These are phyloP conservation scores for Incurvaria masculella DNA, from an alignment of 2,888 invertebrate species.

Conservation along the genomic window DNA sequence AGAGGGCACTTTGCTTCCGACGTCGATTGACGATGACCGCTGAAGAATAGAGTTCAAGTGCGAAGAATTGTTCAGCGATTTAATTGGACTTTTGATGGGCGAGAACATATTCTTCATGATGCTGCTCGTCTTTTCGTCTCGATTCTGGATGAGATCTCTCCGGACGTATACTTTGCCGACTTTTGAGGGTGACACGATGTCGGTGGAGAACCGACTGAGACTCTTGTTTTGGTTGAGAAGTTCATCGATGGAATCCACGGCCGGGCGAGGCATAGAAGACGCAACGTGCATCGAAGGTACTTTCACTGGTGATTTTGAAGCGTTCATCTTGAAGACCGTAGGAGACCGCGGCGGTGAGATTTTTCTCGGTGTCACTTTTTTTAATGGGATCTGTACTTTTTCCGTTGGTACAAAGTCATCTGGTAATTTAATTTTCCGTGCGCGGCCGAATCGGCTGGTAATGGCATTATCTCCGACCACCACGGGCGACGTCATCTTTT, in stretches of 20 bases:
- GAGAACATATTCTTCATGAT: constrained; percentile 42
- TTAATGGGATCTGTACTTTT: constrained; percentile 29
- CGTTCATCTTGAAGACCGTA: constrained; percentile 37
- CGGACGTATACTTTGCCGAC: constrained; percentile 38
- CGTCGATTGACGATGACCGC: constrained; percentile 25
- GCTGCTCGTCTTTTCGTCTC: constrained; percentile 32
- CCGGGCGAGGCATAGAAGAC: constrained; percentile 27
- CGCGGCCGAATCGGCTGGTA: constrained; percentile 60
- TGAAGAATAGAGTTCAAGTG: constrained; percentile 29
- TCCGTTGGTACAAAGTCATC: constrained; percentile 41
- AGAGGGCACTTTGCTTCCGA: constrained; percentile 21
- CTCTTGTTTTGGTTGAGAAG: constrained; percentile 39
- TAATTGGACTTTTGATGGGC: constrained; percentile 25
- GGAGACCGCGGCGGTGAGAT: constrained; percentile 22
- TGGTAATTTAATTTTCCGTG: constrained; percentile 46
- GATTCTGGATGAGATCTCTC: constrained; percentile 43
- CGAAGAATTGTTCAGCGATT: constrained; percentile 18
- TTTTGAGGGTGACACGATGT: constrained; percentile 18
- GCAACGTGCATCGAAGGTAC: constrained; percentile 14
- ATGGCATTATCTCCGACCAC: constrained; percentile 24
- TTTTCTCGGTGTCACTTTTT: constrained; percentile 24
- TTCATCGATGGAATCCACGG: constrained; percentile 25
- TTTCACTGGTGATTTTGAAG: constrained; percentile 35
- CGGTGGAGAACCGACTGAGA: constrained; percentile 34
- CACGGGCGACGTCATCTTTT: constrained; percentile 36